phyloP scores from a whole-genome alignment of 2,797 vertebrate genomes.

The Columba guinea region DNA sequence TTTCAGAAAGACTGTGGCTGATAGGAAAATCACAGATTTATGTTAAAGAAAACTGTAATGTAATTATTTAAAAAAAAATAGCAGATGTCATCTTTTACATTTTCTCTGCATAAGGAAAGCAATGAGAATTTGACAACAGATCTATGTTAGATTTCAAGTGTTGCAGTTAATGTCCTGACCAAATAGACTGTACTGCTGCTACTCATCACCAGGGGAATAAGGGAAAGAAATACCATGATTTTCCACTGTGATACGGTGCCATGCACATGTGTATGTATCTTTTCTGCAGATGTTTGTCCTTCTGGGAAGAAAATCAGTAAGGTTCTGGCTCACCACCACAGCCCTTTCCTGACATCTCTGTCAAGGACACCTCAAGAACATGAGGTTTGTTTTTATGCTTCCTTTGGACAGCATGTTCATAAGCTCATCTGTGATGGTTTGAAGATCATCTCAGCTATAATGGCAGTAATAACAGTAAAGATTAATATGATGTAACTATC shows the following conservation, averaged over 20 bases:
- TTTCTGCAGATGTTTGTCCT: neutral
- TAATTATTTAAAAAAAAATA: neutral
- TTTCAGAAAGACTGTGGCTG: neutral
- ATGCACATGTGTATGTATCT: neutral
- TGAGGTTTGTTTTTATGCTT: neutral
- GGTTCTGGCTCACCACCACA: neutral
- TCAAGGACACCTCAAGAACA: neutral
- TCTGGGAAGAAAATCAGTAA: neutral
- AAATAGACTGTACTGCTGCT: neutral
- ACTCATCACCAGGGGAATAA: neutral
- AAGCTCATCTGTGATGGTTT: neutral
- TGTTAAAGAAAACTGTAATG: neutral
- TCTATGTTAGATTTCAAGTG: neutral
- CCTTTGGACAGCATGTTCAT: neutral
- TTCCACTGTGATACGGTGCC: neutral
- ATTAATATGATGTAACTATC: neutral
- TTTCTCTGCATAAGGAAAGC: neutral
- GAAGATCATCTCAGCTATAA: neutral
- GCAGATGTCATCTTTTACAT: neutral
- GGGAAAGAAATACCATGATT: neutral
- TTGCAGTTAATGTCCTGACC: neutral
- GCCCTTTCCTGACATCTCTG: neutral
- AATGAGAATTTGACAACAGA: neutral
- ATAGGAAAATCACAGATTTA: neutral
- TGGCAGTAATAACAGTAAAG: neutral